phyloP scores from a whole-genome alignment of 1,140 invertebrate species.

The Pseudomyrmex pallidus region DNA sequence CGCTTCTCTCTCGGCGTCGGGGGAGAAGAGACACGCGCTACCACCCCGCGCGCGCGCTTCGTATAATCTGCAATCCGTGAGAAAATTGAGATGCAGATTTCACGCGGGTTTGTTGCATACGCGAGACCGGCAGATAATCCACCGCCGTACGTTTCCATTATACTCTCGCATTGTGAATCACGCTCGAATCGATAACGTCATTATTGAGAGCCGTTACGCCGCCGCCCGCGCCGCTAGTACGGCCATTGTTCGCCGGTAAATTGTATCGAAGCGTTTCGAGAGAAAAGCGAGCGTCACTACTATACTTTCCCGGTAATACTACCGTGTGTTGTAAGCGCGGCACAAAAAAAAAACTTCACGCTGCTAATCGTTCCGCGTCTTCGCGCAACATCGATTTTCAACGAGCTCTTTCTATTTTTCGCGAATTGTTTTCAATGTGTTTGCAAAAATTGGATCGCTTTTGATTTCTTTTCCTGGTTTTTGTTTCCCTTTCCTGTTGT shows the following conservation, averaged over 20 bases:
- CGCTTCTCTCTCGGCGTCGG: not conserved
- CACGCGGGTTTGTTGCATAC: not conserved
- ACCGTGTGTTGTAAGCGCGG: not conserved
- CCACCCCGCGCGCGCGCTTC: not conserved
- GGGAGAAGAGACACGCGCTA: not conserved
- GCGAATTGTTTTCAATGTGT: constrained; percentile 35
- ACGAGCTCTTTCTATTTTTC: constrained; percentile 42
- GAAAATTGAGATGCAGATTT: constrained; percentile 15
- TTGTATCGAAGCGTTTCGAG: constrained; percentile 52
- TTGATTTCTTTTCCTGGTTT: constrained; percentile 5
- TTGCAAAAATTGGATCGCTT: constrained; percentile 28
- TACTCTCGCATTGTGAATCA: constrained; percentile 48
- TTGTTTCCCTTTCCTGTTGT: not conserved
- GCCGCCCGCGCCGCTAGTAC: not conserved
- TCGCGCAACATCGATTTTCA: constrained; percentile 48
- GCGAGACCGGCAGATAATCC: constrained; percentile 24
- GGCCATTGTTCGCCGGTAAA: constrained; percentile 66
- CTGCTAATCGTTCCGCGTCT: constrained; percentile 8
- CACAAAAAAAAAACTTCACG: constrained; percentile 33
- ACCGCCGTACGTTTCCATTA: constrained; percentile 26
- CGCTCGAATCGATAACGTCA: constrained; percentile 70
- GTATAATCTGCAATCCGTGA: not conserved
- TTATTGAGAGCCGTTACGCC: constrained; percentile 66
- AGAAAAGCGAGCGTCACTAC: constrained; percentile 4
- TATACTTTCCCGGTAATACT: not conserved